A percentile compares a stretch with the other conserved stretches of the same genome.
Conservation (phyloP, 1,140 invertebrate species). For the Pseudobourletiella spinata region DNA sequence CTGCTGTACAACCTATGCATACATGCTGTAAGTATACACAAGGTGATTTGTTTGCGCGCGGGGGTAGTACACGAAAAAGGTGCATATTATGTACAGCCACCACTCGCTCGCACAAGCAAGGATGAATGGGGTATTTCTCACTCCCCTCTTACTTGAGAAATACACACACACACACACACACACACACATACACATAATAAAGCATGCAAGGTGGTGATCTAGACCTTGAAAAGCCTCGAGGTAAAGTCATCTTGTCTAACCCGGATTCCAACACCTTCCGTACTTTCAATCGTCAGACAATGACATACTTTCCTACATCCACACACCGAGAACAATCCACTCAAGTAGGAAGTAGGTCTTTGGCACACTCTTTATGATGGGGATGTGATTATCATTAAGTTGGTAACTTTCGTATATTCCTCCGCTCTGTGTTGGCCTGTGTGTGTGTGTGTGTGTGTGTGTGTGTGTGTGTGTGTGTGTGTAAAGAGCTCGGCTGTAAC, state of each 20-base stretch:
- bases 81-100: too few species aligned
- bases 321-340: not conserved
- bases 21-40: too few species aligned
- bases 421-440: not conserved
- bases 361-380: conserved; percentile 14
- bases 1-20: too few species aligned
- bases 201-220: conserved; percentile 29
- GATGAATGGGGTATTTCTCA: too few species aligned
- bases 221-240: conserved; percentile 36
- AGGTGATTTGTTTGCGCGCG: too few species aligned
- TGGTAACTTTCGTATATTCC: conserved; percentile 5
- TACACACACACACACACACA: too few species aligned
- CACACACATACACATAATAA: not conserved
- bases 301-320: conserved; percentile 36
- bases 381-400: not conserved
- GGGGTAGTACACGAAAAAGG: too few species aligned
- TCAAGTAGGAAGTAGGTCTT: conserved; percentile 36
- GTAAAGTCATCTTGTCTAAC: conserved; percentile 22
- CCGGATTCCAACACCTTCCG: conserved; percentile 35
- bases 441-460: not conserved
- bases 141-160: too few species aligned
- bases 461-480: not conserved
- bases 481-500: not conserved
- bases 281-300: conserved; percentile 35
- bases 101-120: too few species aligned